Conservation (phyloP, 2,888 invertebrate species). For the Philhelius pedissequus region DNA sequence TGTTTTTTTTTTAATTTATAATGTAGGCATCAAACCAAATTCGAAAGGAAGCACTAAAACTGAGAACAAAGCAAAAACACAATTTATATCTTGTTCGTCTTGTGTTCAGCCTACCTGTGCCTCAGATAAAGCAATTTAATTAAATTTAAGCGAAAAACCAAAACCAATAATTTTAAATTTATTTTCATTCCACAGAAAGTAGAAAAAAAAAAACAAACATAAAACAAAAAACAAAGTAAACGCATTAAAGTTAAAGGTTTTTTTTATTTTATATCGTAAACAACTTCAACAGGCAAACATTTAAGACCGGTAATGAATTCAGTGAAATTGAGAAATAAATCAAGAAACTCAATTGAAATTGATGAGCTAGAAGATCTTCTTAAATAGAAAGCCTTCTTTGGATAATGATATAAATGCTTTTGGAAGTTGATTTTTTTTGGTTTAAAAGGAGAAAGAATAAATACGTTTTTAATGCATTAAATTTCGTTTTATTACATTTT, state of each 20-base stretch:
- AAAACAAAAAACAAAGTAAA: neutral
- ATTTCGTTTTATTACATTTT: neutral
- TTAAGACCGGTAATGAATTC: constrained; percentile 1
- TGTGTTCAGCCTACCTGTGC: neutral
- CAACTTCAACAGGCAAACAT: constrained; percentile 13
- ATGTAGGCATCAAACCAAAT: constrained; percentile 26
- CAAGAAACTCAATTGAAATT: constrained; percentile 13
- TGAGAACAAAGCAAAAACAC: neutral
- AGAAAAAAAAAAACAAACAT: neutral
- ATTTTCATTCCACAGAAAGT: constrained; percentile 1
- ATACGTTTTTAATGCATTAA: neutral
- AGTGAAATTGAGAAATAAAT: constrained; percentile 8
- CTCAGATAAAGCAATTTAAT: constrained; percentile 46
- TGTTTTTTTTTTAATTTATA: constrained; percentile 10
- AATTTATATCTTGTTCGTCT: neutral
- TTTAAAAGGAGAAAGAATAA: neutral
- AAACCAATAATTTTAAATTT: constrained; percentile 53
- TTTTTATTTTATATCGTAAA: neutral
- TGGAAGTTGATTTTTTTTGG: neutral
- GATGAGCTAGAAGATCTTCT: constrained; percentile 7
- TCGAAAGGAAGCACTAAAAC: constrained; percentile 10
- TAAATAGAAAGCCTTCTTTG: neutral
- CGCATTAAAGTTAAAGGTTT: neutral
- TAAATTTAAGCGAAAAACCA: constrained; percentile 37
- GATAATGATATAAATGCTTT: constrained; percentile 6